These are phyloP conservation scores for Pseudorhombus dupliciocellatus DNA, from an alignment of 2,113 vertebrate species.

Conservation along the genomic window DNA sequence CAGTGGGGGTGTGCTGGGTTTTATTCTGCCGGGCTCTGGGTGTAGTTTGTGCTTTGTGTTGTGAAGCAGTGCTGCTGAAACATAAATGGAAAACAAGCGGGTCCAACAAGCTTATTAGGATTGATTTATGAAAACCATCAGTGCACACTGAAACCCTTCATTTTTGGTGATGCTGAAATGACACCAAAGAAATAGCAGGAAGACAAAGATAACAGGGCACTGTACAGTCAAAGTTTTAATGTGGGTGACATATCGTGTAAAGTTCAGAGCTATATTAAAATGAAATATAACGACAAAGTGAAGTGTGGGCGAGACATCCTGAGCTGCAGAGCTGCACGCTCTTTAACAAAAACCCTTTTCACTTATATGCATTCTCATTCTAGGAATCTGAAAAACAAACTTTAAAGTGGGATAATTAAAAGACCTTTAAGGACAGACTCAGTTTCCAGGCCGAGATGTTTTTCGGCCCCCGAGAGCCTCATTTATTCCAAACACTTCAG, in stretches of 20 bases:
- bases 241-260: neutral
- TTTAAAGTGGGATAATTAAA: slow-evolving; percentile 36
- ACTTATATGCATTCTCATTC: slow-evolving; percentile 30
- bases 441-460: neutral
- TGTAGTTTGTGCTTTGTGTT: slow-evolving; percentile 13
- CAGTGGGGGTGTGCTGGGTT: slow-evolving; percentile 59
- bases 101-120: neutral
- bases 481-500: slow-evolving; percentile 16
- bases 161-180: no score
- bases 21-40: slow-evolving; percentile 37
- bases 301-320: no score
- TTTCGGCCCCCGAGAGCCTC: slow-evolving; percentile 12
- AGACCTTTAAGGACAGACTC: slow-evolving; percentile 15
- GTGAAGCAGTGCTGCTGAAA: slow-evolving; percentile 1
- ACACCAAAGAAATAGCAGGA: neutral
- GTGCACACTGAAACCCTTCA: no score
- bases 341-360: slow-evolving; percentile 25
- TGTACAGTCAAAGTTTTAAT: neutral
- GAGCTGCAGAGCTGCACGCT: neutral
- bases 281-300: no score
- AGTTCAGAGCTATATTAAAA: neutral
- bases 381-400: slow-evolving; percentile 6
- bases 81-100: neutral
- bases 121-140: no score
- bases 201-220: neutral